Base-by-base conservation (phyloP, 2,888 invertebrate genomes). In the Erebia aethiops region DNA sequence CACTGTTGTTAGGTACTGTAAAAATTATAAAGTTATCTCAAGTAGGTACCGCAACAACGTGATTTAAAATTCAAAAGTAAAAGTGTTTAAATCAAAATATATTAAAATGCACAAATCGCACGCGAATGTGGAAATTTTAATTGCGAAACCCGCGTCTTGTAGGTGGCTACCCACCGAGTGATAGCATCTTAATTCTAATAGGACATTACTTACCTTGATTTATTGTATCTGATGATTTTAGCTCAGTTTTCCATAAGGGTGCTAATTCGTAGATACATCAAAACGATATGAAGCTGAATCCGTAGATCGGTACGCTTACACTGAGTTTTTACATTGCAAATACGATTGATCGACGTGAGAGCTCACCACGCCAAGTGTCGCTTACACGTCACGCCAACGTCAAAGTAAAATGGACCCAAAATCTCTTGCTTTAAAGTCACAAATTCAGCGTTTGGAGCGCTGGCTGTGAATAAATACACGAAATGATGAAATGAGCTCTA, bases 81-180 rank as follows among this genome's bases (percentile, higher is more conserved):
- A 67, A 72, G 69, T 69, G 13, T 10, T 66, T 51, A 57, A 56
- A 62, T 49, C 16, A 58, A 70, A 70, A 66, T 16, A n/a, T n/a
- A n/a, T n/a, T n/a, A 57, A 62, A 71, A 67, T 67, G 43, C 57
- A 70, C n/a, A 58, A 72, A 70, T 56, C 63, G 67, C 70, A 66
- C 54, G 56, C 63, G 66, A 63, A 69, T 72, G 58, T 64, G 70
- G 49, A 63, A 70, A 70, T 70, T 70, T 67, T 72, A 72, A 72
- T 72, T 70, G 70, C 70, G 58, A 63, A 72, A 67, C 66, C 18
- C 46, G 62, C 51, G 61, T 63, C 70, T 64, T 46, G 58, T 18
- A 26, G 61, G 11, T 46, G 13, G 46, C 35, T 46, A 18, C 18
- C 54, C 10, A 54, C 18, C 54, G 16, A 10, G 18, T 51, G 72